These are phyloP conservation scores for Pocillopora verrucosa DNA, from an alignment of 64 coral and sea anemone genomes.

Conservation along the genomic window DNA sequence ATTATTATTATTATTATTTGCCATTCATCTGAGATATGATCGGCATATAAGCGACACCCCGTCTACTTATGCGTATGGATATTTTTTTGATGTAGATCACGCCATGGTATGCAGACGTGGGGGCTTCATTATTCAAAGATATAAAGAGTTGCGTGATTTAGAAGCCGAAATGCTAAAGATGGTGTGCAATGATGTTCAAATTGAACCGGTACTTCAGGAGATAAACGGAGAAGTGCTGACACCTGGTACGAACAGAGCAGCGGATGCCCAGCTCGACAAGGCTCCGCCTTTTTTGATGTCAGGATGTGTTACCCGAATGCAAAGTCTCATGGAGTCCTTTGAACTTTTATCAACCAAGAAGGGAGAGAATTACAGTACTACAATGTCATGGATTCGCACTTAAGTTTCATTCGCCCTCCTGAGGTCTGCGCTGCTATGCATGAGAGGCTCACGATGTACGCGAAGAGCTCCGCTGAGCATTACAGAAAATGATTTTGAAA, in stretches of 20 bases:
- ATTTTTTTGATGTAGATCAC: constrained; percentile 8
- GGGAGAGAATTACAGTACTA: constrained; percentile 11
- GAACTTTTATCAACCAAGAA: constrained; percentile 37
- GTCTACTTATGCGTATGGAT: too few species aligned
- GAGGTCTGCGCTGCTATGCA: constrained; percentile 3
- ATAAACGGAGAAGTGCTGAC: constrained; percentile 30
- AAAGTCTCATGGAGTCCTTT: constrained; percentile 36
- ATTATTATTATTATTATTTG: too few species aligned
- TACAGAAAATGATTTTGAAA: not conserved
- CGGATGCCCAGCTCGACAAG: constrained; percentile 29
- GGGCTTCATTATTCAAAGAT: constrained; percentile 1
- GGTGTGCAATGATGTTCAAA: constrained; percentile 25
- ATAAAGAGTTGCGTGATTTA: not conserved
- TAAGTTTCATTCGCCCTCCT: constrained; percentile 1
- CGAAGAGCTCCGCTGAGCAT: constrained; percentile 9
- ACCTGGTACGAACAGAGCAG: constrained; percentile 18
- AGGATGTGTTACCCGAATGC: constrained; percentile 15
- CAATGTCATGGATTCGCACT: not conserved
- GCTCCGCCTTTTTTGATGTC: constrained; percentile 19
- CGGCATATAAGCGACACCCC: constrained; percentile 20
- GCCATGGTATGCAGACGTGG: not conserved
- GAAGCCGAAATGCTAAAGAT: not conserved
- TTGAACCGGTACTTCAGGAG: constrained; percentile 21
- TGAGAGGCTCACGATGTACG: not conserved
- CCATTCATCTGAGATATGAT: constrained; percentile 6